Percentiles rank a stretch among this genome's conserved stretches.
Conservation (phyloP, 2,888 invertebrate species). For the Geophilus truncorum region DNA sequence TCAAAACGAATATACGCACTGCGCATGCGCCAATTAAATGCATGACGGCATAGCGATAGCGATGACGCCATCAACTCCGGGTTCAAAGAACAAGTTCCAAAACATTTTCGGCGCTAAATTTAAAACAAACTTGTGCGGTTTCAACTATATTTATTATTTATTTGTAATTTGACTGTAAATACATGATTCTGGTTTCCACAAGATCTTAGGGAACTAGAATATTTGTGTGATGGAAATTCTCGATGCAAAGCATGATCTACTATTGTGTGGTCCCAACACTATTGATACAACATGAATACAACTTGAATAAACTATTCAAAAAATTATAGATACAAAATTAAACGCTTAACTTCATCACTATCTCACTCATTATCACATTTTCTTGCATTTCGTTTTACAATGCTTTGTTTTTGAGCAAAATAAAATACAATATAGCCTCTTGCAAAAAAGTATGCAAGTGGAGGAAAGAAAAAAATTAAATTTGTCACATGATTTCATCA, state of each 20-base stretch:
- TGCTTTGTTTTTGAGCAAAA: neutral
- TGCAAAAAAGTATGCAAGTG: neutral
- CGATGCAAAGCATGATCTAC: neutral
- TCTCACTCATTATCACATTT: neutral
- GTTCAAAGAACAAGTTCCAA: neutral
- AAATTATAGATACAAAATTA: conserved; percentile 1
- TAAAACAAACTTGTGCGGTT: too few relatives aligned
- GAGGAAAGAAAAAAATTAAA: neutral
- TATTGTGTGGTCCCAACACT: neutral
- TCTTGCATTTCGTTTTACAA: neutral
- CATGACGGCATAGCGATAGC: neutral
- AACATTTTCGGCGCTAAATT: too few relatives aligned
- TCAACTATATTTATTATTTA: too few relatives aligned
- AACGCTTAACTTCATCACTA: neutral
- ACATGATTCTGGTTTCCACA: neutral
- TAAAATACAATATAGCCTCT: neutral
- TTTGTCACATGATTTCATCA: neutral
- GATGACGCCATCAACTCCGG: neutral
- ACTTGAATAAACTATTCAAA: neutral
- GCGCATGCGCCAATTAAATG: neutral
- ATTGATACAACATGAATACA: neutral
- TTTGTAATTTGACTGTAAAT: too few relatives aligned
- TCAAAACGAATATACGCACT: neutral
- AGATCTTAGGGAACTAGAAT: neutral
- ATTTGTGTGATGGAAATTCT: neutral